These are phyloP conservation scores for Choloepus hoffmanni DNA, from an alignment of 2,113 vertebrate species.

Conservation along the genomic window DNA sequence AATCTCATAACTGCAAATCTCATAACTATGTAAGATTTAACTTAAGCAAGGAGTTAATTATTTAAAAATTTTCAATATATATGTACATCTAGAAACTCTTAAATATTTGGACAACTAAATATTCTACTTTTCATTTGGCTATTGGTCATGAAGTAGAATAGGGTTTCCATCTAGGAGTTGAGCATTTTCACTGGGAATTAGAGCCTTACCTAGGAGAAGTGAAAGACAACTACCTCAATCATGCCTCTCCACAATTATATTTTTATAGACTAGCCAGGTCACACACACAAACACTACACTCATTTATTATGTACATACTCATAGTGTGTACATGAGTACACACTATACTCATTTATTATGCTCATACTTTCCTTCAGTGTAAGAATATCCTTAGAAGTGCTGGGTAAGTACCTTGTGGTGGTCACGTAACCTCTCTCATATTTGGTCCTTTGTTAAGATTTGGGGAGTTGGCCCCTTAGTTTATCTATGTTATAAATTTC, in stretches of 20 bases:
- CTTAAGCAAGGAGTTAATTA: not conserved
- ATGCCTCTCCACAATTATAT: not conserved
- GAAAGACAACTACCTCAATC: not conserved
- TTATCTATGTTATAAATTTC: not conserved
- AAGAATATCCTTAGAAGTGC: not conserved
- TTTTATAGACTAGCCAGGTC: not conserved
- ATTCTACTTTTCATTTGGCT: not conserved
- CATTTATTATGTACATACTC: no score
- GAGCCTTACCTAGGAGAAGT: not conserved
- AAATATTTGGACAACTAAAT: not conserved
- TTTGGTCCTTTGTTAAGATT: not conserved
- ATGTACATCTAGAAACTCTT: not conserved
- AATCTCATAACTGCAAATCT: not conserved
- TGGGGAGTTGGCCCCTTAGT: not conserved
- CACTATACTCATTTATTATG: not conserved
- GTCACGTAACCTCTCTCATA: not conserved
- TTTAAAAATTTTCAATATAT: not conserved
- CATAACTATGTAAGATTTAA: not conserved
- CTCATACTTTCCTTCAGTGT: not conserved
- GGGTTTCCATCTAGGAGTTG: not conserved
- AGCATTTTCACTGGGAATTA: not conserved
- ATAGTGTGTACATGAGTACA: no score
- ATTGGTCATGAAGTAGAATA: not conserved
- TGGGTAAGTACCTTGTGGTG: not conserved
- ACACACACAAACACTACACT: not conserved